Evolutionary conservation across 2,797 vertebrate species (phyloP).

Genomic region (Sciurus vulgaris): DNA sequence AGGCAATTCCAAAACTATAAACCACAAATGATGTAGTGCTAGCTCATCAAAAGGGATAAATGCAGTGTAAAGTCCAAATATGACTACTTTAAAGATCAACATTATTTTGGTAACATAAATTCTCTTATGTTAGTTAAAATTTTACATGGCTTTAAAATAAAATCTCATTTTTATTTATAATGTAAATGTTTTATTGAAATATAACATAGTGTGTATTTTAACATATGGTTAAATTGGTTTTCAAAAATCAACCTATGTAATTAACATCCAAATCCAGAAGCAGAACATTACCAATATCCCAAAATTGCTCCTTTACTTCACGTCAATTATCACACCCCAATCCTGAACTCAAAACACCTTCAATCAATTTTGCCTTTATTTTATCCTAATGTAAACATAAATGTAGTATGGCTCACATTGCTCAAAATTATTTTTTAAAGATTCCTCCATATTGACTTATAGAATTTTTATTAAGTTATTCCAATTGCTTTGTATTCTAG

Average conservation of each 20-base stretch:
- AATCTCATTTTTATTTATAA: constrained; percentile 18
- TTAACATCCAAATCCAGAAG: not conserved
- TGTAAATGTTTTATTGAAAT: not conserved
- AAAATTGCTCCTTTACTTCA: not conserved
- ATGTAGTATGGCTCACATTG: not conserved
- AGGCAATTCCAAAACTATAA: not conserved
- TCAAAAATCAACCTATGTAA: not conserved
- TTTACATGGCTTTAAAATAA: not conserved
- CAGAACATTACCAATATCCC: not conserved
- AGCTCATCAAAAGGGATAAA: not conserved
- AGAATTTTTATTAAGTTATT: not conserved
- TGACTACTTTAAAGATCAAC: not conserved
- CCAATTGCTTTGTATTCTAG: not conserved
- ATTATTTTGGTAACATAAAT: not conserved
- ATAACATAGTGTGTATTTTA: not conserved
- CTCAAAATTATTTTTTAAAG: not conserved
- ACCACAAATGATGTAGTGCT: not conserved
- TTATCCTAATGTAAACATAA: not conserved
- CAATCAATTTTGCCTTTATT: not conserved
- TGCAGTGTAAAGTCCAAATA: not conserved
- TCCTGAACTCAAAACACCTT: not conserved
- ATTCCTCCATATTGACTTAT: not conserved
- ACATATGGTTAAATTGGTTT: not conserved
- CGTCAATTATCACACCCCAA: not conserved
- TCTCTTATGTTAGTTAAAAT: not conserved